Conservation (phyloP, 2,888 invertebrate genomes). For the Cantharis lateralis region DNA sequence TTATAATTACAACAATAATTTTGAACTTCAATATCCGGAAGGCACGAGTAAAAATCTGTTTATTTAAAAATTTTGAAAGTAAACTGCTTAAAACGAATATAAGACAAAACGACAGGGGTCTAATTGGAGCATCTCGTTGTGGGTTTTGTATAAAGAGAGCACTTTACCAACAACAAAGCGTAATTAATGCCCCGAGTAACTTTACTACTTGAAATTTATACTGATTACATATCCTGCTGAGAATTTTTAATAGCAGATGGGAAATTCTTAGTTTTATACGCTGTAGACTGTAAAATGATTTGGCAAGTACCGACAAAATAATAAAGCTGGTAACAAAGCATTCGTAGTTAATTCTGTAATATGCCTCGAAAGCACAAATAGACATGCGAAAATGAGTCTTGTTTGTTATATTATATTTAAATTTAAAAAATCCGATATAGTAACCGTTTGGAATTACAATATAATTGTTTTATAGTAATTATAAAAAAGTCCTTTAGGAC, state of each 20-base stretch:
- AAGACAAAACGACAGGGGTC: slow-evolving; percentile 31
- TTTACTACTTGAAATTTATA: slow-evolving; percentile 32
- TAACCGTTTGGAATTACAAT: no score
- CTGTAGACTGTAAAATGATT: background rate
- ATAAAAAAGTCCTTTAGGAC: no score
- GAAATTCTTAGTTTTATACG: background rate
- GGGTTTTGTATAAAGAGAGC: slow-evolving; percentile 30
- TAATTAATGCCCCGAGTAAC: slow-evolving; percentile 41
- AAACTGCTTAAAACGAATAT: slow-evolving; percentile 43
- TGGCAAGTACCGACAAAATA: background rate
- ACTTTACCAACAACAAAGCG: slow-evolving; percentile 30
- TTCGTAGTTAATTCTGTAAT: background rate
- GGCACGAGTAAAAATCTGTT: slow-evolving; percentile 28
- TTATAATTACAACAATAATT: background rate
- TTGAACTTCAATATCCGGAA: slow-evolving; percentile 11
- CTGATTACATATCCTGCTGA: slow-evolving; percentile 14
- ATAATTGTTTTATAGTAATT: no score
- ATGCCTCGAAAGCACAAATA: background rate
- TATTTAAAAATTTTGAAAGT: slow-evolving; percentile 37
- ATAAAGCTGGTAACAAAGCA: background rate
- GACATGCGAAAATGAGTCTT: background rate
- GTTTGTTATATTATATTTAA: no score
- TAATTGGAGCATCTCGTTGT: slow-evolving; percentile 34
- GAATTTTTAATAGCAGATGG: background rate
- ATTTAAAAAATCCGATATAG: no score